Base-by-base conservation (phyloP, 2,113 vertebrate genomes). In the Sinosuthora webbiana region DNA sequence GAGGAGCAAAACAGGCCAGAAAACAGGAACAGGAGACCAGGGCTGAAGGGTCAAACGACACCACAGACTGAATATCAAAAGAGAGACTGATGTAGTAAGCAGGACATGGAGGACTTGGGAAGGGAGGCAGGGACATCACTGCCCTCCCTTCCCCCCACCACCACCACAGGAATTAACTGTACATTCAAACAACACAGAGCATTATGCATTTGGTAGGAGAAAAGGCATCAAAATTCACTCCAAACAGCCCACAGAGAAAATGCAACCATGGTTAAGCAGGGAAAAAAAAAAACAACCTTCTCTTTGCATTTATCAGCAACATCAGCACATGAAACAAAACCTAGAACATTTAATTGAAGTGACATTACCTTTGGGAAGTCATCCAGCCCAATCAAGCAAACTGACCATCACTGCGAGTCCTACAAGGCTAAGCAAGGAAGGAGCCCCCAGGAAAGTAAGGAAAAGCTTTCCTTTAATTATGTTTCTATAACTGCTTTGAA, bases 341-440 rank as follows among this genome's bases (percentile, higher is more conserved):
- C 88, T 96, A 30, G 57, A 94, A 76, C 44, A 62, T 88, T 64
- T 25, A 89, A 88, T 64, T n/a, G 65, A 85, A 87, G 70, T 39
- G 77, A 56, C 90, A 7, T 97, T 93, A 94, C 94, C 92, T 96
- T 93, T 93, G 37, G 75, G 90, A 94, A 94, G 93, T 89, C 91
- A 91, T 94, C 90, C 95, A 95, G 88, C 74, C 86, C 70, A 88
- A 93, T 68, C 88, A 96, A 96, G 90, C 95, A 94, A 97, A 96
- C 63, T 96, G 94, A 96, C 87, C 96, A 93, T 55, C 89, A 96
- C 70, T 77, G 14, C 42, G 87, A 84, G 71, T 94, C 95, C 83
- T 95, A 93, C 84, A 96, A 90, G 82, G 94, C 94, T 95, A 97
- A 97, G 89, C 65, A 96, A 70, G 56, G 83, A 93, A 95, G 95